Conservation (phyloP, 2,888 invertebrate species). For the Cephalotes varians region DNA sequence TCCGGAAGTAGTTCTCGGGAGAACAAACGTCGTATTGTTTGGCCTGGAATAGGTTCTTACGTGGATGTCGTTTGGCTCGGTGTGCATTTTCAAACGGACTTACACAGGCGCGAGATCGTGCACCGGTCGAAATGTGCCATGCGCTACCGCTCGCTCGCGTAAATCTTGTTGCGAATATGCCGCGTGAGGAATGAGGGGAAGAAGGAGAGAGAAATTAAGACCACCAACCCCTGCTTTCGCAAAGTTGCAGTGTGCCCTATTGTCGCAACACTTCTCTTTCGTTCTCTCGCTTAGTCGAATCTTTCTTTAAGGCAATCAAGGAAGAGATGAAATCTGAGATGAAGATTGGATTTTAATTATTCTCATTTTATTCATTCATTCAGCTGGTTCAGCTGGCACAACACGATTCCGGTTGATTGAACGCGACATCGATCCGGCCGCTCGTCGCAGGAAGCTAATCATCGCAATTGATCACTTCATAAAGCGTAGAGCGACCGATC, state of each 20-base stretch:
- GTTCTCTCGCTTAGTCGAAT: background rate
- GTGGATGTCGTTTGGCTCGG: conserved; percentile 39
- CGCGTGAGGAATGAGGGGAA: background rate
- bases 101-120: conserved; percentile 1
- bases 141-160: conserved; percentile 6
- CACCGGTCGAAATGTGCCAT: background rate
- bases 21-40: conserved; percentile 70
- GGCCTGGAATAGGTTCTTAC: conserved; percentile 50
- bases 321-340: background rate
- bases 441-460: conserved; percentile 5
- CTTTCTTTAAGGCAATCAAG: background rate
- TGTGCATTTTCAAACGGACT: conserved; percentile 29
- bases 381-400: background rate
- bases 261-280: background rate
- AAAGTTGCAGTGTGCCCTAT: background rate
- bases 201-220: conserved; percentile 11
- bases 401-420: background rate
- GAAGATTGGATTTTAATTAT: background rate
- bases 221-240: background rate
- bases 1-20: conserved; percentile 63
- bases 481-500: background rate
- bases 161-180: conserved; percentile 40
- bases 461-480: conserved; percentile 19
- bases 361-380: background rate
- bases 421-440: background rate